Base-by-base conservation (phyloP, 2,888 invertebrate genomes). In the Venusia cambrica region DNA sequence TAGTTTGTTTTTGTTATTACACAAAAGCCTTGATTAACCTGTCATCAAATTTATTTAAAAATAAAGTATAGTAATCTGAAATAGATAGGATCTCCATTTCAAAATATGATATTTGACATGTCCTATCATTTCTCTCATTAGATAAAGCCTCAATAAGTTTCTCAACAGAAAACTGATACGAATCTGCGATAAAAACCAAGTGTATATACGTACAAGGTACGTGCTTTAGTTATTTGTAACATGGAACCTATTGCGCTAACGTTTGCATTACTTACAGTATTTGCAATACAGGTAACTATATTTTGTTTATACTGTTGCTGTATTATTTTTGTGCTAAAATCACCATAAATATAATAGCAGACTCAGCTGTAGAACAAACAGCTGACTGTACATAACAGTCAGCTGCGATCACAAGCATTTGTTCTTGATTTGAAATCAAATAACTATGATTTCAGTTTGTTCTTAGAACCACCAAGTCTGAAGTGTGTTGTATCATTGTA, bases 221-320 rank as follows among this genome's bases (percentile, higher is more conserved):
- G 8, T 30, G 8, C 6, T 9, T 5, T 11, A 1, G n/a, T 4
- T 30, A 37, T 25, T 37, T 37, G 5, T 25, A 30, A 16, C 11
- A 37, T 37, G 36, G 36, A n/a, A 0, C 4, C 8, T 11, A 9
- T 19, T 19, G 20, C 16, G 9, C 15, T 29, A 30, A 9, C 25
- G 12, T 20, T 13, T 8, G 4, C 5, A 1, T 7, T 3, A 2
- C 4, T 30, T 11, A n/a, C n/a, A n/a, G n/a, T n/a, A n/a, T 20
- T 14, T 15, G 5, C 22, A 16, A 9, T 36, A 19, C 30, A 37
- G 36, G 36, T 37, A 30, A 29, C 18, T 14, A n/a, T 14, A 11
- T 27, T 24, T 8, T 14, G 6, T 8, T 24, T 4, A 11, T 7
- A 20, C 2, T n/a, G n/a, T 11, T 6, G 7, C 7, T 4, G 6